These are phyloP conservation scores for Eristalis tenax DNA, from an alignment of 2,888 invertebrate species.

Conservation along the genomic window DNA sequence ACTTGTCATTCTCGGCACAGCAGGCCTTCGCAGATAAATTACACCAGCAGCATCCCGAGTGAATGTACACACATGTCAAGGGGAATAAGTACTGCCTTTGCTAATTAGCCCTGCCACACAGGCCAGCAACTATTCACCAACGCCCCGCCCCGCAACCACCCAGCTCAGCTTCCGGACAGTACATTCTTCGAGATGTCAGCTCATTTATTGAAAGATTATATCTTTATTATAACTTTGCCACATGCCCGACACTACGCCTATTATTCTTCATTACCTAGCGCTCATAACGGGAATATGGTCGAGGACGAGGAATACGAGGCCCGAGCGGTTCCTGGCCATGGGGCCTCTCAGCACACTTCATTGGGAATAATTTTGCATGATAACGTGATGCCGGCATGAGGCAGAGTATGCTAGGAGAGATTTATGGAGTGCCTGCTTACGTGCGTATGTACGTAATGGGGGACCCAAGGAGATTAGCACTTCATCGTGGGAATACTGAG, in stretches of 20 bases:
- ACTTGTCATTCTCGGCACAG: neutral
- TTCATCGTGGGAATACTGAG: neutral
- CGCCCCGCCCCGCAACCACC: too few species aligned
- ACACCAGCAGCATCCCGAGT: neutral
- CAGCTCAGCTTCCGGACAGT: neutral
- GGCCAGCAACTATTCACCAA: neutral
- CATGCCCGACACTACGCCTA: slow-evolving; percentile 28
- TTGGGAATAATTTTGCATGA: slow-evolving; percentile 1
- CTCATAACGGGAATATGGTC: neutral
- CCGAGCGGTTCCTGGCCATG: neutral
- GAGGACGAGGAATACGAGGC: neutral
- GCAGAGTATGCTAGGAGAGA: neutral
- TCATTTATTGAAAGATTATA: slow-evolving; percentile 39
- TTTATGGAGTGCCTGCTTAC: neutral
- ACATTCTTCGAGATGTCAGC: slow-evolving; percentile 14
- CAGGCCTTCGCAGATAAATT: neutral
- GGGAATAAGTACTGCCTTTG: neutral
- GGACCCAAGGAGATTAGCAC: neutral
- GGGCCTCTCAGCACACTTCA: neutral
- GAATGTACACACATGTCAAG: neutral
- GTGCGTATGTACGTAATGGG: neutral
- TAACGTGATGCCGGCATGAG: neutral
- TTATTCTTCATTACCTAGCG: slow-evolving; percentile 26
- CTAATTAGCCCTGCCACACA: neutral
- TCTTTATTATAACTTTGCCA: slow-evolving; percentile 31